Percentiles rank a stretch among this genome's conserved stretches.
These are phyloP conservation scores for Lasioglossum vierecki DNA, from an alignment of 2,888 invertebrate species.

Conservation along the genomic window DNA sequence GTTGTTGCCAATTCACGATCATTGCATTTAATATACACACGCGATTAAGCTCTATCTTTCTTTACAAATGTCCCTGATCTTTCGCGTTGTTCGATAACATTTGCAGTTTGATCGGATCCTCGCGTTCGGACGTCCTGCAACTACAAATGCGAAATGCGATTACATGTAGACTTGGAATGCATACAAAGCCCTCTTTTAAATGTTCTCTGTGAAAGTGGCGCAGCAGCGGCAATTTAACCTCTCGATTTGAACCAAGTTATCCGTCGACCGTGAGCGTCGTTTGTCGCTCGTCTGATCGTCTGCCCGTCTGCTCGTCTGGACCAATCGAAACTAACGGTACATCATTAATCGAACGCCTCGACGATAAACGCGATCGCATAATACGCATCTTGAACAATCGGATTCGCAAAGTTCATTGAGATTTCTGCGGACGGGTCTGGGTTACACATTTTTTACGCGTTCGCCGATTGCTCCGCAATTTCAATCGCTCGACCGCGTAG, in stretches of 20 bases:
- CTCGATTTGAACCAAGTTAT: not conserved
- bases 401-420: not conserved
- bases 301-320: too few species aligned
- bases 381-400: not conserved
- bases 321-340: not conserved
- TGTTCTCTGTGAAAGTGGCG: not conserved
- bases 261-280: not conserved
- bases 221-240: not conserved
- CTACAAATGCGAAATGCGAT: too few species aligned
- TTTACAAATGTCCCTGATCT: not conserved
- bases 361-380: not conserved
- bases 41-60: not conserved
- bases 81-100: not conserved
- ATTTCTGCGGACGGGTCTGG: not conserved
- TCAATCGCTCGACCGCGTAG: not conserved
- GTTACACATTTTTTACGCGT: not conserved
- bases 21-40: not conserved
- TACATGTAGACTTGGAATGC: not conserved
- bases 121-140: too few species aligned
- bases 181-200: not conserved
- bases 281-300: too few species aligned
- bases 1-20: not conserved
- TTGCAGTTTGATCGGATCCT: not conserved
- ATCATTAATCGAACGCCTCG: constrained; percentile 1
- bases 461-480: not conserved